Conservation (phyloP, 2,113 vertebrate genomes). For the human region DNA sequence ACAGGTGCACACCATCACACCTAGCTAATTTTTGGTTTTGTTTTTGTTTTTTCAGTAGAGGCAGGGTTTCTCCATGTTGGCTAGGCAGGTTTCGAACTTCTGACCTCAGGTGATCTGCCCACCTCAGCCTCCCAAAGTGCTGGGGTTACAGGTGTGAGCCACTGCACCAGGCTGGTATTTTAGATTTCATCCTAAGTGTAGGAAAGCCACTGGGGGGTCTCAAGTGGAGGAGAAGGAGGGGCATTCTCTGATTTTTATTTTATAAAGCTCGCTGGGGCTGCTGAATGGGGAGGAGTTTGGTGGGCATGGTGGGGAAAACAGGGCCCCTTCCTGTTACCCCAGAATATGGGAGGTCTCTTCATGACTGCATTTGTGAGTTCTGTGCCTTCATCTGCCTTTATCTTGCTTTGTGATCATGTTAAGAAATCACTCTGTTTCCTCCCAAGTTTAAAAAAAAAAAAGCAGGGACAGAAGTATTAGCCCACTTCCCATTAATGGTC, state of each 20-base stretch:
- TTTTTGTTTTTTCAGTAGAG: too few species aligned
- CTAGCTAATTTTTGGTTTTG: too few species aligned
- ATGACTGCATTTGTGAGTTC: neutral
- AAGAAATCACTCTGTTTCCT: neutral
- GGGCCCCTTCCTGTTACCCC: neutral
- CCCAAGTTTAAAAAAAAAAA: neutral
- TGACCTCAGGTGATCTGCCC: too few species aligned
- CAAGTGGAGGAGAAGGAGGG: neutral
- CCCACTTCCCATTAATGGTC: neutral
- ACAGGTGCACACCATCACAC: too few species aligned
- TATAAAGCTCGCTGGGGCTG: neutral
- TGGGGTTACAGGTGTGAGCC: too few species aligned
- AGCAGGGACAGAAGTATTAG: neutral
- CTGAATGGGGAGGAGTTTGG: neutral
- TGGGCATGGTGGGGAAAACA: rapidly evolving
- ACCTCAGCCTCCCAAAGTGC: too few species aligned
- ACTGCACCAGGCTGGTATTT: neutral
- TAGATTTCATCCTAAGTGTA: neutral
- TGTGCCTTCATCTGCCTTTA: neutral
- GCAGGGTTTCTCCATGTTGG: too few species aligned
- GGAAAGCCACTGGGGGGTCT: neutral
- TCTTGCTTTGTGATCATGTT: neutral
- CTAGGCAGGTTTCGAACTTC: too few species aligned
- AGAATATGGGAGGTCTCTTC: neutral
- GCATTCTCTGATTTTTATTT: neutral